A percentile compares a stretch with the other conserved stretches of the same genome.
Conservation (phyloP, 2,113 vertebrate genomes). For the Parus major region DNA sequence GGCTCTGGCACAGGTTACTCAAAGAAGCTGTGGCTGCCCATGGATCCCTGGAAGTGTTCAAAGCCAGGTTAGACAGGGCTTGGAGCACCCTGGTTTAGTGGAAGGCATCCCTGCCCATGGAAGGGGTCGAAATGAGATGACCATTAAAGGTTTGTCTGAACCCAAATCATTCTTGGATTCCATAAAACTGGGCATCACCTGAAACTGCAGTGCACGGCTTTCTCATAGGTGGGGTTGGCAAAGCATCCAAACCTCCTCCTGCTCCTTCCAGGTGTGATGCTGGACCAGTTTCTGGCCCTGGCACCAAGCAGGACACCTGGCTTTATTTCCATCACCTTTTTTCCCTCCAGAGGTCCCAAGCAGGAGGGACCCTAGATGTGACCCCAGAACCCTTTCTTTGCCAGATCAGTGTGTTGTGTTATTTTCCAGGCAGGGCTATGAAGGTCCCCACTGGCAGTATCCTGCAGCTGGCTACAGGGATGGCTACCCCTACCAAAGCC, state of each 20-base stretch:
- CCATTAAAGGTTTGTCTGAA: neutral
- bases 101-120: neutral
- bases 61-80: neutral
- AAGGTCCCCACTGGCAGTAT: constrained; percentile 20
- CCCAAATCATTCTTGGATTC: neutral
- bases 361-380: neutral
- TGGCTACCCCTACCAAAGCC: constrained; percentile 13
- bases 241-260: neutral
- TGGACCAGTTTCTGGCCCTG: neutral
- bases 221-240: neutral
- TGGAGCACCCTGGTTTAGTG: neutral
- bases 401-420: neutral
- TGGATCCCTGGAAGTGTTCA: neutral
- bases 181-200: neutral
- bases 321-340: neutral
- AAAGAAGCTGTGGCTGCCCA: neutral
- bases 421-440: constrained; percentile 54
- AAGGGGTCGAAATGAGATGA: neutral
- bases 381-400: neutral
- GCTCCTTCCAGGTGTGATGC: neutral
- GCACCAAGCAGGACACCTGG: neutral
- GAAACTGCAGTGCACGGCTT: neutral
- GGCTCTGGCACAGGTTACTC: neutral
- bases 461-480: neutral
- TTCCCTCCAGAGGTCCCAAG: neutral